phyloP scores from a whole-genome alignment of 2,797 vertebrate species.

The Pterois miles region DNA sequence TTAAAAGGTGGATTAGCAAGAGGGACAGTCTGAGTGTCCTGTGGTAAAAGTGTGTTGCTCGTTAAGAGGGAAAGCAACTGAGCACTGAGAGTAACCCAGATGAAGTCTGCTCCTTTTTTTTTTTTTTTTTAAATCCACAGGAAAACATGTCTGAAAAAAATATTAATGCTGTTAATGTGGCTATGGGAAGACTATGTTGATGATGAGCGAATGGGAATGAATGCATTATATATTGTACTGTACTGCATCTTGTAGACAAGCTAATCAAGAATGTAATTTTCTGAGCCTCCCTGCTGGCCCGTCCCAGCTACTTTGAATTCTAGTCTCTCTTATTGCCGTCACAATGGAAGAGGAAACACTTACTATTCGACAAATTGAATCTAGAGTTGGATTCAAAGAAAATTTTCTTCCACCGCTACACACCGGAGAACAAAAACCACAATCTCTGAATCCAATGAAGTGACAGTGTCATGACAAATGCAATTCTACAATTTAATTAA shows the following conservation, averaged over 20 bases:
- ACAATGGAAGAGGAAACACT: neutral
- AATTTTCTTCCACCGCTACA: slow-evolving; percentile 3
- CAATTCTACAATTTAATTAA: slow-evolving; percentile 16
- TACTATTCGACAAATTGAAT: slow-evolving; percentile 11
- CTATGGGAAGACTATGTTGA: neutral
- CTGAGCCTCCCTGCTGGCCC: neutral
- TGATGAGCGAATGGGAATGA: slow-evolving; percentile 3
- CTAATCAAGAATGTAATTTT: neutral
- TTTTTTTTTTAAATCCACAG: too few relatives aligned
- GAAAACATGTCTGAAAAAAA: slow-evolving; percentile 41
- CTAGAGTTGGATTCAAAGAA: slow-evolving; percentile 15
- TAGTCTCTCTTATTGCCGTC: slow-evolving; percentile 6
- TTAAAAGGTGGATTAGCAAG: slow-evolving; percentile 73
- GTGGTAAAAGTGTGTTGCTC: slow-evolving; percentile 74
- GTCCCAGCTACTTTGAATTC: neutral
- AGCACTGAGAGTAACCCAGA: slow-evolving; percentile 47
- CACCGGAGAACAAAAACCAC: slow-evolving; percentile 6
- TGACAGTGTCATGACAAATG: neutral
- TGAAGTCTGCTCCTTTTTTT: slow-evolving; percentile 43
- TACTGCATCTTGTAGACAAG: neutral
- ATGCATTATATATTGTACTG: neutral
- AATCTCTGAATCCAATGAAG: slow-evolving; percentile 15
- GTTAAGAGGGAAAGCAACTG: slow-evolving; percentile 69
- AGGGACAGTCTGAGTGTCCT: slow-evolving; percentile 69
- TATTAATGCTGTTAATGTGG: slow-evolving; percentile 30